phyloP scores from a whole-genome alignment of 1,140 invertebrate genomes.

The Eciton burchellii region DNA sequence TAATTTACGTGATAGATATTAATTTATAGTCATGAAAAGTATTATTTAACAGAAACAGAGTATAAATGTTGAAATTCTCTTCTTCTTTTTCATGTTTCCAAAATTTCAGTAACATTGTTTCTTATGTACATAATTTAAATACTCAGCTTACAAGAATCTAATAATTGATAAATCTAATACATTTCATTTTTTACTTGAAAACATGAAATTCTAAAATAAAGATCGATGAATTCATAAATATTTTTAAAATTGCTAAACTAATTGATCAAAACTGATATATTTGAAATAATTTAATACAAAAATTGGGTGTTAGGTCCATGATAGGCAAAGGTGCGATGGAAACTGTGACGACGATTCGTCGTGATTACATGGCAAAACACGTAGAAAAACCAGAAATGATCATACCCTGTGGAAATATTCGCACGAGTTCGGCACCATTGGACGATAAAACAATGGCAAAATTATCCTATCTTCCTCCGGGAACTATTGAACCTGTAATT shows the following conservation, averaged over 20 bases:
- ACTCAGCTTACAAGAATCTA: too few relatives aligned
- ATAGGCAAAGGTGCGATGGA: constrained; percentile 88
- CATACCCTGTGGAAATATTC: constrained; percentile 82
- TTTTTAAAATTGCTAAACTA: background rate
- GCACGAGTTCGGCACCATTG: constrained; percentile 80
- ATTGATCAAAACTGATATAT: background rate
- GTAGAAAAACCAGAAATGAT: constrained; percentile 81
- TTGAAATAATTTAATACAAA: constrained; percentile 2
- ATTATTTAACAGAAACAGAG: background rate
- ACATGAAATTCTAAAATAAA: too few relatives aligned
- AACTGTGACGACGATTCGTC: constrained; percentile 88
- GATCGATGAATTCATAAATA: background rate
- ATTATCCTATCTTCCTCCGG: constrained; percentile 79
- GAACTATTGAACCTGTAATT: constrained; percentile 72
- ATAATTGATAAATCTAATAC: too few relatives aligned
- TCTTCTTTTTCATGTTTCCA: too few relatives aligned
- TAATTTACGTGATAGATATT: background rate
- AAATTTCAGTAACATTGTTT: too few relatives aligned
- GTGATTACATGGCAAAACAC: constrained; percentile 89
- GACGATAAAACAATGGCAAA: constrained; percentile 75
- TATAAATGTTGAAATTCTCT: too few relatives aligned
- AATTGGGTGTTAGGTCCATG: constrained; percentile 44
- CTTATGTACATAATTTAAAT: too few relatives aligned
- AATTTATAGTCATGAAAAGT: background rate
- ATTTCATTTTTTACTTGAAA: too few relatives aligned